Base-by-base conservation (phyloP, 2,113 vertebrate genomes). In the Orycteropus afer region DNA sequence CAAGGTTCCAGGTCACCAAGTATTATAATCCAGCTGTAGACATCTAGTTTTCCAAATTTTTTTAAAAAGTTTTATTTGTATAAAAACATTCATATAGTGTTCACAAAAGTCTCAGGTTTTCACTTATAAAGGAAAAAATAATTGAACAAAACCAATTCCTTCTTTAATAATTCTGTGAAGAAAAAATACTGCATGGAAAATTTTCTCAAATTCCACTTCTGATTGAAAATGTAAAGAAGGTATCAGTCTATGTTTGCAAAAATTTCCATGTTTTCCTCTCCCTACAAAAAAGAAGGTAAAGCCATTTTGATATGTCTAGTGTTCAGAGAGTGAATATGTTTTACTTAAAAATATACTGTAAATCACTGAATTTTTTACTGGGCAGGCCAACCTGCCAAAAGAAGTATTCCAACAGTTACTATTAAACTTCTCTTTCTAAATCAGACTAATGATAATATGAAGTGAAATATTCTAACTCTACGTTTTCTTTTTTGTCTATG, bases 231-330 rank as follows among this genome's bases (percentile, higher is more conserved):
- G 12, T 71, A 88, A 95, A 89, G 74, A 27, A 88, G 23, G 45
- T 89, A 69, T 81, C 42, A 45, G 23, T 32, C 51, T 93, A 73
- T 3, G 1, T 40, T 78, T 83, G 22, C 17, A 95, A 93, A 77
- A 65, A 9, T 59, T 71, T 95, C 85, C n/a, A 78, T 4, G 83
- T 95, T 95, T 93, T 84, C 88, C 45, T 88, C 23, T 59, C 12
- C 34, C 42, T 20, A 8, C 9, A 92, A 94, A 95, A 59, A 27
- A 88, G 27, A 85, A 69, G n/a, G 27, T 76, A 91, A 73, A 84
- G 6, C 11, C 73, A 85, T 67, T 49, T 0, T 27, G 25, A 76
- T 49, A 77, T 12, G 9, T 3, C 27, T 55, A 23, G 4, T 84
- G 17, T 65, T 88, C 80, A 76, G 45, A 77, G 51, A 76, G 11